phyloP scores from a whole-genome alignment of 2,797 vertebrate species.

The Mormyrops boulengeri region DNA sequence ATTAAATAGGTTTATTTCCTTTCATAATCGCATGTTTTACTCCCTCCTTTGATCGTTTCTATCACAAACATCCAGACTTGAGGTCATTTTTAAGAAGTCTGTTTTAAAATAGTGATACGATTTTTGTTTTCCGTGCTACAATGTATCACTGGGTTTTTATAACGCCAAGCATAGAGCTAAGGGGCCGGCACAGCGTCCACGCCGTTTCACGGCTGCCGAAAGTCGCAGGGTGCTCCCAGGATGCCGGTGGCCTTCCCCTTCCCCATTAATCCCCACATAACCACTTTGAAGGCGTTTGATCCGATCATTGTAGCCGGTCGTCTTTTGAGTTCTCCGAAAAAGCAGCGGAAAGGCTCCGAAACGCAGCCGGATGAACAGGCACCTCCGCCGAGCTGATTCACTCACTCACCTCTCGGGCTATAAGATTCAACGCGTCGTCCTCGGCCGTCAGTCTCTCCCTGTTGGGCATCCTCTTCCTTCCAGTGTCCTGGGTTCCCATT shows the following conservation, averaged over 20 bases:
- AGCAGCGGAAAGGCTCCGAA: background rate
- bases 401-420: conserved; percentile 83
- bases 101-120: background rate
- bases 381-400: background rate
- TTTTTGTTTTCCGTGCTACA: background rate
- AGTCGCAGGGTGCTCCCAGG: background rate
- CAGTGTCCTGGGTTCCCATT: conserved; percentile 83
- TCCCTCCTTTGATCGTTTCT: conserved; percentile 4
- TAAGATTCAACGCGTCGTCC: conserved; percentile 85
- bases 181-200: background rate
- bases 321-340: background rate
- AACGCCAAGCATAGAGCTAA: background rate
- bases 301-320: background rate
- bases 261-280: background rate
- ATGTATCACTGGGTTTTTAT: background rate
- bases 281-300: background rate
- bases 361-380: background rate
- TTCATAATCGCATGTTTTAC: background rate
- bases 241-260: background rate
- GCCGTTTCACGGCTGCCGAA: background rate
- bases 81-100: background rate
- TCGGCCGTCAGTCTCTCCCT: conserved; percentile 79
- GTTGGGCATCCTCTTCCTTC: conserved; percentile 79
- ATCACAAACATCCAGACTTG: background rate
- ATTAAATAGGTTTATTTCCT: background rate